phyloP scores from a whole-genome alignment of 2,113 vertebrate genomes.

The Gopherus evgoodei region DNA sequence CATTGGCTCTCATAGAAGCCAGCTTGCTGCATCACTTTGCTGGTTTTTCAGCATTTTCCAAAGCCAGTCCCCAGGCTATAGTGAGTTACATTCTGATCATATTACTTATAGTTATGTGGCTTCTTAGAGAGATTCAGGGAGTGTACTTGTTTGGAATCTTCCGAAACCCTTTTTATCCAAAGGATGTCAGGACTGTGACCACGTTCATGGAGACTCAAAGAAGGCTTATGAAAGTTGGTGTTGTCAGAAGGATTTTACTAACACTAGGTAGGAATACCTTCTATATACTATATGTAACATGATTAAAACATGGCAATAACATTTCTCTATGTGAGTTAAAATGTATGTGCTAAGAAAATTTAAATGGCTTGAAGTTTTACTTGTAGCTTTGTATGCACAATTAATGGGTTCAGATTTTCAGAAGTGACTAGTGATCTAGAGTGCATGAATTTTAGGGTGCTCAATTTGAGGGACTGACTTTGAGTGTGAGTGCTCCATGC shows the following conservation, averaged over 20 bases:
- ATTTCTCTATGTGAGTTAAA: slow-evolving; percentile 24
- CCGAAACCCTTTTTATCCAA: slow-evolving; percentile 94
- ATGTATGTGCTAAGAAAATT: background rate
- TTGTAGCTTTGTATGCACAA: background rate
- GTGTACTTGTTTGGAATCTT: slow-evolving; percentile 91
- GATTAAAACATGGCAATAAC: slow-evolving; percentile 1
- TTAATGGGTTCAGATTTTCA: background rate
- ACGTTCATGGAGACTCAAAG: slow-evolving; percentile 88
- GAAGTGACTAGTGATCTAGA: background rate
- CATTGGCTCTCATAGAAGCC: slow-evolving; percentile 85
- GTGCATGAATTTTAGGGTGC: background rate
- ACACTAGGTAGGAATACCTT: slow-evolving; percentile 87
- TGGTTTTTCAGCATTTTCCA: slow-evolving; percentile 74
- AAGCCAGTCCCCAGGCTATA: slow-evolving; percentile 81
- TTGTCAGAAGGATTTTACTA: slow-evolving; percentile 89
- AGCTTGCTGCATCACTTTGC: slow-evolving; percentile 88
- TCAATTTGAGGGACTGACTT: slow-evolving; percentile 2
- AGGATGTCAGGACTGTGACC: slow-evolving; percentile 86
- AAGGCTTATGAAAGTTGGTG: slow-evolving; percentile 86
- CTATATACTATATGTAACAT: slow-evolving; percentile 63
- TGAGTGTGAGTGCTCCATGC: background rate
- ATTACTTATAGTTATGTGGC: slow-evolving; percentile 85
- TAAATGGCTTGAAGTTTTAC: background rate
- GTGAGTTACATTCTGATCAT: slow-evolving; percentile 87
- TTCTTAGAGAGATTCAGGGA: slow-evolving; percentile 92